Evolutionary conservation across 2,113 vertebrate genomes (phyloP).

Genomic region (Opisthocomus hoazin): DNA sequence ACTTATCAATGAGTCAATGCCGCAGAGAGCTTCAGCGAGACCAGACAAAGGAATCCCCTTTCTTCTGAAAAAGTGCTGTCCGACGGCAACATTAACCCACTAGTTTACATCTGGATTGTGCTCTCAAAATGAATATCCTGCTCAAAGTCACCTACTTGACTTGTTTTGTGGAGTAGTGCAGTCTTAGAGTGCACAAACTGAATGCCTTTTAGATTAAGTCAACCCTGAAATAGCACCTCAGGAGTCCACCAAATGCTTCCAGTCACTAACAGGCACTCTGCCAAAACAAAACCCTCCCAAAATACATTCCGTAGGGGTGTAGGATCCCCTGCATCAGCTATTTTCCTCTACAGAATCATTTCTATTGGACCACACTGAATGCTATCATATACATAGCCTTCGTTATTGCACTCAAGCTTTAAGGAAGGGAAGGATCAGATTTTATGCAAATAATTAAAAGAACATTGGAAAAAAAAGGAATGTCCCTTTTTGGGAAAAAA

Average conservation of each 20-base stretch:
- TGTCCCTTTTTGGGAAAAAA: background rate
- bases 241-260: background rate
- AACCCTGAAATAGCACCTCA: background rate
- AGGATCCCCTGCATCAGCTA: background rate
- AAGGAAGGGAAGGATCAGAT: background rate
- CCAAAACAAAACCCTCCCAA: background rate
- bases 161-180: background rate
- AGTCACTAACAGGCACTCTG: background rate
- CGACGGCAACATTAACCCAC: background rate
- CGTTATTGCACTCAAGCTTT: background rate
- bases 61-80: background rate
- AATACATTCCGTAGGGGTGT: background rate
- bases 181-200: background rate
- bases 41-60: background rate
- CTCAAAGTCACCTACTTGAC: background rate
- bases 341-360: background rate
- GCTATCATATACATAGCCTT: background rate
- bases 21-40: background rate
- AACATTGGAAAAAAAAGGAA: background rate
- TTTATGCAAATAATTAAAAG: background rate
- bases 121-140: background rate
- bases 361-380: background rate
- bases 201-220: background rate
- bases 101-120: background rate
- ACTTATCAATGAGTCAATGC: background rate